phyloP scores from a whole-genome alignment of 2,888 invertebrate species.

The Cistogaster globosa region DNA sequence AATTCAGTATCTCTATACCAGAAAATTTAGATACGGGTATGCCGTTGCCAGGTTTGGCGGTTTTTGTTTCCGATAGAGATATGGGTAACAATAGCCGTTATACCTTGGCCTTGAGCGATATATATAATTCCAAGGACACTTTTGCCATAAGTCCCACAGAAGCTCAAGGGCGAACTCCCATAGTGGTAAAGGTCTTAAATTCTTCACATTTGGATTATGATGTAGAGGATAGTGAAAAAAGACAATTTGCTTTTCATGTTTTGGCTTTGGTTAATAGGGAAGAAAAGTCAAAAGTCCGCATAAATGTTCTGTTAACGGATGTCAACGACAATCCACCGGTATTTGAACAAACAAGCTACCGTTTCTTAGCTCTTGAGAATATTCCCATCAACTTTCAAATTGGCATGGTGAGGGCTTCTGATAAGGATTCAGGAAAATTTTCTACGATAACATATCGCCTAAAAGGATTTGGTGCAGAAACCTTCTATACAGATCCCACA shows the following conservation, averaged over 20 bases:
- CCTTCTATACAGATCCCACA: slow-evolving; percentile 87
- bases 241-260: slow-evolving; percentile 87
- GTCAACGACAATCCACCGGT: slow-evolving; percentile 91
- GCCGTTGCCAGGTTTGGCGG: slow-evolving; percentile 88
- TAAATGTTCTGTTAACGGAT: slow-evolving; percentile 88
- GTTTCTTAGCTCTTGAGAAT: slow-evolving; percentile 88
- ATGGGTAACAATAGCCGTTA: slow-evolving; percentile 90
- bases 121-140: slow-evolving; percentile 85
- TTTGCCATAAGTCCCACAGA: slow-evolving; percentile 87
- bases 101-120: slow-evolving; percentile 85
- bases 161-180: slow-evolving; percentile 89
- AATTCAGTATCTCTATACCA: slow-evolving; percentile 88
- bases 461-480: slow-evolving; percentile 91
- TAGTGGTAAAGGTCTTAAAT: slow-evolving; percentile 88
- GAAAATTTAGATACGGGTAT: slow-evolving; percentile 90
- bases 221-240: slow-evolving; percentile 85
- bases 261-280: slow-evolving; percentile 85
- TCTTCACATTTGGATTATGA: slow-evolving; percentile 89
- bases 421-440: slow-evolving; percentile 89
- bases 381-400: slow-evolving; percentile 86
- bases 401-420: slow-evolving; percentile 87
- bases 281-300: slow-evolving; percentile 85
- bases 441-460: slow-evolving; percentile 89
- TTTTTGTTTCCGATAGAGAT: slow-evolving; percentile 89
- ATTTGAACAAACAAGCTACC: slow-evolving; percentile 86